Evolutionary conservation across 1,140 invertebrate genomes (phyloP).

Genomic region (Euura lappo): DNA sequence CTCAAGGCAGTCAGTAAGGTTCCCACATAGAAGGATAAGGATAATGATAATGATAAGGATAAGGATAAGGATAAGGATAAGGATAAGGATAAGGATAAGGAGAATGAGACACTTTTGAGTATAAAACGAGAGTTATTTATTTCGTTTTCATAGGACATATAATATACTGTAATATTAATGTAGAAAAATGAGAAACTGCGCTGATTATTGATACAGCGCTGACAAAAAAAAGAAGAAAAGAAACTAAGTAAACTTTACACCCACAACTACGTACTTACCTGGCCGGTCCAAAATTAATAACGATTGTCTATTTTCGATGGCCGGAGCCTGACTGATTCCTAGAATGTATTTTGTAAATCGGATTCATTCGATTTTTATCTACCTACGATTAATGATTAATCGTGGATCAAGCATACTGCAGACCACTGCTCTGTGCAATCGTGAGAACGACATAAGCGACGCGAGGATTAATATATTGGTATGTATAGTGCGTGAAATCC

Average conservation of each 20-base stretch:
- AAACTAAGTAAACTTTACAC: conserved; percentile 30
- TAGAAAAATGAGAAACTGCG: not conserved
- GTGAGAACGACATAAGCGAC: no score
- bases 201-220: conserved; percentile 2
- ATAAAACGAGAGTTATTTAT: conserved; percentile 18
- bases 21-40: conserved; percentile 62
- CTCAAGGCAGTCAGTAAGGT: conserved; percentile 72
- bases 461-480: no score
- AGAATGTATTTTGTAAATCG: conserved; percentile 46
- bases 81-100: conserved; percentile 7
- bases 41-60: not conserved
- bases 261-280: conserved; percentile 50
- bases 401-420: no score
- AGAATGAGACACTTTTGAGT: conserved; percentile 32
- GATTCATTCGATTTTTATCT: not conserved
- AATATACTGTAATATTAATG: no score
- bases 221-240: conserved; percentile 22
- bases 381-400: no score
- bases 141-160: not conserved
- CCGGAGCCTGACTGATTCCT: conserved; percentile 46
- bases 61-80: conserved; percentile 8
- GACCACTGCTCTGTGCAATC: no score
- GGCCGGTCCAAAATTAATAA: conserved; percentile 28
- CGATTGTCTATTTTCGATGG: conserved; percentile 13
- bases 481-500: no score